Evolutionary conservation across 2,888 invertebrate species (phyloP).

Genomic region (Drosophila prolongata): DNA sequence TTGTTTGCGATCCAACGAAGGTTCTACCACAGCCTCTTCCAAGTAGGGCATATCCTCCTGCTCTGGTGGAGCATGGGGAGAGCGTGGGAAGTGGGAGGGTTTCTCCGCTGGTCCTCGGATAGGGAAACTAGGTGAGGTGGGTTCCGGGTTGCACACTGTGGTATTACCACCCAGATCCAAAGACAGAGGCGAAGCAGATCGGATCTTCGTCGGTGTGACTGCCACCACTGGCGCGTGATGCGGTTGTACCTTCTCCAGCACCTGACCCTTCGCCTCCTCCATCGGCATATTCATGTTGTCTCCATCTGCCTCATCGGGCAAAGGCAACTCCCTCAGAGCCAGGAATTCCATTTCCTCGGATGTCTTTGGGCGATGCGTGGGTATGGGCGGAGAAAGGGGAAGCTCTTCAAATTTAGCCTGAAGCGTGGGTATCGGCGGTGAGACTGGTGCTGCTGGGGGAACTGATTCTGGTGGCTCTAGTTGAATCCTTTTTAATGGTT

Average conservation of each 20-base stretch:
- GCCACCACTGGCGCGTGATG: slow-evolving; percentile 1
- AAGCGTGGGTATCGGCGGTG: slow-evolving; percentile 14
- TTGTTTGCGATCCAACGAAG: slow-evolving; percentile 24
- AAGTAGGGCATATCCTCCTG: slow-evolving; percentile 58
- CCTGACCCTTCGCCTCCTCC: neutral
- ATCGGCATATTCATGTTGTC: neutral
- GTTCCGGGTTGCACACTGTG: slow-evolving; percentile 32
- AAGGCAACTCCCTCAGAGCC: slow-evolving; percentile 21
- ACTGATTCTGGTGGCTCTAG: neutral
- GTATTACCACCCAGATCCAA: slow-evolving; percentile 41
- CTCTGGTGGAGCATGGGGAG: slow-evolving; percentile 59
- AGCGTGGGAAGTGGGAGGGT: slow-evolving; percentile 68
- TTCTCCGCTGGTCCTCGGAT: slow-evolving; percentile 46
- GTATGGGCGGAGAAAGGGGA: slow-evolving; percentile 57
- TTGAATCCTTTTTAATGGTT: neutral
- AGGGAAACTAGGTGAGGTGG: slow-evolving; percentile 71
- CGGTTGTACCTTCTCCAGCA: neutral
- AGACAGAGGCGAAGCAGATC: neutral
- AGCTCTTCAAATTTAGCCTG: slow-evolving; percentile 7
- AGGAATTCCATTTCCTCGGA: slow-evolving; percentile 43
- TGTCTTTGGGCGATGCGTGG: slow-evolving; percentile 61
- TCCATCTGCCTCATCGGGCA: slow-evolving; percentile 3
- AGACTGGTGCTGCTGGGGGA: neutral
- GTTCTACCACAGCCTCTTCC: slow-evolving; percentile 65
- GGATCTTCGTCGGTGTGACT: slow-evolving; percentile 13